Conservation (phyloP, 2,113 vertebrate genomes). For the Pituophis catenifer region DNA sequence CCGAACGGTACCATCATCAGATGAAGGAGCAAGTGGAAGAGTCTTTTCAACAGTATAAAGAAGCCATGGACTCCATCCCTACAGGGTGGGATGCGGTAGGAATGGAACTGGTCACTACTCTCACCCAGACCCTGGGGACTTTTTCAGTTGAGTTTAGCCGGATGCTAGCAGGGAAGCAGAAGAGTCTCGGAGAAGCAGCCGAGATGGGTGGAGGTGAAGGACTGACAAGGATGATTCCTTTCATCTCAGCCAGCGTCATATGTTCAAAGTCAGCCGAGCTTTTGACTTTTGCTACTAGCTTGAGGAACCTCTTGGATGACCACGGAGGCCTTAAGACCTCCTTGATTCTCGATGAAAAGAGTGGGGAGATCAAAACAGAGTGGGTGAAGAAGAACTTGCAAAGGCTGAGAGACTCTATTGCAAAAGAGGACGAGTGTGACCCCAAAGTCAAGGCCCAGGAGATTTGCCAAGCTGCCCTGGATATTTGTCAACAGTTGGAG, state of each 20-base stretch:
- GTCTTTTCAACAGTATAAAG: neutral
- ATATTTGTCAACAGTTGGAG: constrained; percentile 13
- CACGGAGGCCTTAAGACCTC: neutral
- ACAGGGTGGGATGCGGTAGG: constrained; percentile 33
- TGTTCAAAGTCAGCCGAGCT: constrained; percentile 24
- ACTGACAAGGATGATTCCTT: constrained; percentile 1
- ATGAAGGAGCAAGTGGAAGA: neutral
- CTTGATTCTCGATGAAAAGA: neutral
- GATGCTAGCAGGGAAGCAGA: neutral
- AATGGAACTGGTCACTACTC: constrained; percentile 33
- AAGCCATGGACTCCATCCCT: constrained; percentile 21
- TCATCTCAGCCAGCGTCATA: constrained; percentile 6
- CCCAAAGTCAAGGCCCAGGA: constrained; percentile 1
- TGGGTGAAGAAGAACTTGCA: neutral
- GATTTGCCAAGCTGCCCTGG: neutral
- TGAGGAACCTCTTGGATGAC: constrained; percentile 1
- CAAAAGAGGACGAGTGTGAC: neutral
- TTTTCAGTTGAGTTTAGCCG: neutral
- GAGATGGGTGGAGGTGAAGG: rapidly evolving
- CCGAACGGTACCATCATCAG: neutral
- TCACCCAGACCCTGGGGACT: neutral
- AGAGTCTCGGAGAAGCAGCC: rapidly evolving
- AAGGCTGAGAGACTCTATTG: neutral
- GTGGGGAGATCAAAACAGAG: neutral
- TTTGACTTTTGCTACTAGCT: neutral